phyloP scores from a whole-genome alignment of 2,888 invertebrate genomes.

The Cordilura impudica region DNA sequence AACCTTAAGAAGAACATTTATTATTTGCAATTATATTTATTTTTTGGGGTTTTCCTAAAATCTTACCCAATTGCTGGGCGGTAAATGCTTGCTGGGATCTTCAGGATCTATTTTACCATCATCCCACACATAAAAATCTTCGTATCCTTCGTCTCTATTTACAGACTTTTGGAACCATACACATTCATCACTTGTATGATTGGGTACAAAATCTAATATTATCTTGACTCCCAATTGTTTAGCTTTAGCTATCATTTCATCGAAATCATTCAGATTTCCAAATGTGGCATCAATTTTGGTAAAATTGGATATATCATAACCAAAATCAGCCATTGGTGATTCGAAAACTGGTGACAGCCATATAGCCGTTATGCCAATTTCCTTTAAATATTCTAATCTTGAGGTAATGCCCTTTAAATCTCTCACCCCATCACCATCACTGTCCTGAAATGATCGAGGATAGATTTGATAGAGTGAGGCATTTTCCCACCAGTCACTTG shows the following conservation, averaged over 20 bases:
- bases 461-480: conserved; percentile 91
- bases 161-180: conserved; percentile 90
- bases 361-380: conserved; percentile 85
- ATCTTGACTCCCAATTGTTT: conserved; percentile 80
- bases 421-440: conserved; percentile 90
- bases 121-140: conserved; percentile 88
- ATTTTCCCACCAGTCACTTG: conserved; percentile 89
- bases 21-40: too few species aligned
- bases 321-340: conserved; percentile 91
- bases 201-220: conserved; percentile 84
- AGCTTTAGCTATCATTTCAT: conserved; percentile 80
- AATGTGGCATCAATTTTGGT: conserved; percentile 85
- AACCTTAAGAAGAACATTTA: conserved; percentile 57
- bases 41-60: neutral
- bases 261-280: conserved; percentile 86
- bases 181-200: conserved; percentile 86
- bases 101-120: conserved; percentile 79
- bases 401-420: conserved; percentile 87
- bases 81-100: conserved; percentile 31
- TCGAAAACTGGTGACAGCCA: conserved; percentile 92
- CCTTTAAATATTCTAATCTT: conserved; percentile 82
- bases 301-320: conserved; percentile 91
- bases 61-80: conserved; percentile 70
- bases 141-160: conserved; percentile 81
- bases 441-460: conserved; percentile 90